A percentile compares a stretch with the other conserved stretches of the same genome.
Conservation (phyloP, 2,888 invertebrate species). For the Cantharis rustica region DNA sequence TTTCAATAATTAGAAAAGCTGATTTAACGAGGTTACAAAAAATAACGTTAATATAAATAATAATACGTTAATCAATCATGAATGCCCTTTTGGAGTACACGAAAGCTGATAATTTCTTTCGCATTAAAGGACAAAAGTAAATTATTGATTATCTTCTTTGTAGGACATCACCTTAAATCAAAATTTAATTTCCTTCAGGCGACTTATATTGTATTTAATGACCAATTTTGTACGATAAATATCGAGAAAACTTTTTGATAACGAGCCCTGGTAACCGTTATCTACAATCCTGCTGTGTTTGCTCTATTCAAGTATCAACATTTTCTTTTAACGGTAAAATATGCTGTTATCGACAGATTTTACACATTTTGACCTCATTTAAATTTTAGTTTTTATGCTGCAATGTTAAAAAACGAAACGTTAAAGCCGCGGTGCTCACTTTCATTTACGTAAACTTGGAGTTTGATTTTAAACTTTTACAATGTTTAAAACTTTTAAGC, state of each 20-base stretch:
- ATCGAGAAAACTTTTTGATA: constrained; percentile 18
- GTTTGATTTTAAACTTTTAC: not conserved
- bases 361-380: not conserved
- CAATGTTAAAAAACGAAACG: not conserved
- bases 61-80: not conserved
- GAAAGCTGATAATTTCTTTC: not conserved
- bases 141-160: not conserved
- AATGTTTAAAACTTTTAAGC: not conserved
- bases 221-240: not conserved
- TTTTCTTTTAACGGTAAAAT: constrained; percentile 1
- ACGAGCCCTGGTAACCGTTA: constrained; percentile 18
- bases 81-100: not conserved
- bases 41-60: not conserved
- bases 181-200: not conserved
- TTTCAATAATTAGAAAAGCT: not conserved
- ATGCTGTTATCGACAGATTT: constrained; percentile 11
- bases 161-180: not conserved
- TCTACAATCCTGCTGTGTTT: constrained; percentile 10
- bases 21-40: not conserved
- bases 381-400: not conserved
- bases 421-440: not conserved
- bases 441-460: not conserved
- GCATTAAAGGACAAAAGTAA: not conserved
- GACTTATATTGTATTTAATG: not conserved
- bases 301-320: constrained; percentile 7